Evolutionary conservation across 2,113 vertebrate species (phyloP), one percentile per base, ranked within the genome.

Genomic region (Sinocyclocheilus maitianheensis): DNA sequence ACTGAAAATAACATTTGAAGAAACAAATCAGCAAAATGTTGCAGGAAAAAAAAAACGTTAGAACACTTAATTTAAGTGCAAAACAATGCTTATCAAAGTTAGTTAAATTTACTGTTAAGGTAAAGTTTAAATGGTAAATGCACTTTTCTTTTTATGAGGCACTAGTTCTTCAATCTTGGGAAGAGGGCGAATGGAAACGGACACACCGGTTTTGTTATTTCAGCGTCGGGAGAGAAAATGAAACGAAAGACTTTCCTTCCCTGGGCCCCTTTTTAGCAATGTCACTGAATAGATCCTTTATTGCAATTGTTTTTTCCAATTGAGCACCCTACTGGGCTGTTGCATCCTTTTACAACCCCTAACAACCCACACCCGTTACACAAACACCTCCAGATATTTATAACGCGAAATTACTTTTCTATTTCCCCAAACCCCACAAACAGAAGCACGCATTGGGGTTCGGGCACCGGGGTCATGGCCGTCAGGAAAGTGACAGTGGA

Each of bases 321-420:
- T 97, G 97, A 97, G 97, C 97, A 88, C 96, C 97, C 97, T 94
- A 96, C 96, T 92, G 97, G 89, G 97, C 97, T 96, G 95, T 98
- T 99, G 97, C 98, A 96, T 97, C 95, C 95, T 95, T 96, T 95
- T 96, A 97, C 96, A 95, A 95, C 96, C 96, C 95, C 95, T 97
- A 97, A 98, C 97, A 97, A 97, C 95, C 95, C 95, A 93, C 96
- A 97, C 96, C 96, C 97, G 97, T 96, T 96, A 96, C 96, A 97
- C 96, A 95, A 96, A 96, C 96, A 97, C 96, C 46, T 48, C 46
- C 46, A 48, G 46, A 48, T 48, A 48, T 48, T 48, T 48, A 48
- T 12, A 48, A 48, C 46, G 11, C 46, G 46, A 48, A 48, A 48
- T 48, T 48, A 48, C 46, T 48, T 48, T 48, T 48, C 46, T 48